Conservation (phyloP, 2,888 invertebrate species). For the Brachynemurus nebulosus region DNA sequence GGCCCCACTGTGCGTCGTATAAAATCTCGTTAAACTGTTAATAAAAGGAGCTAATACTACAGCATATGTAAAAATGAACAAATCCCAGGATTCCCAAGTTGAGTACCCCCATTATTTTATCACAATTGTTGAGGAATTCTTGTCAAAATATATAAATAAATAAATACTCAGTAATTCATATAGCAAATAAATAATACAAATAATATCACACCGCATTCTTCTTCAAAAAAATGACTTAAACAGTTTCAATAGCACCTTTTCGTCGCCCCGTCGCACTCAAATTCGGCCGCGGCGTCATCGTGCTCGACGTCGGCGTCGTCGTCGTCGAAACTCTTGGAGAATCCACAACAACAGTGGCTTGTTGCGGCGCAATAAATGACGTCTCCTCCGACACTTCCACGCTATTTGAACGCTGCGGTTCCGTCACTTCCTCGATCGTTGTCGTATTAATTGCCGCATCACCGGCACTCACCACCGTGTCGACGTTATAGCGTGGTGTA, state of each 20-base stretch:
- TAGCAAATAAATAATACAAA: no score
- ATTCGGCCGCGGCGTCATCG: not conserved
- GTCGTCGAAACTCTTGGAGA: constrained; percentile 21
- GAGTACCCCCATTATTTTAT: no score
- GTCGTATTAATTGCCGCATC: constrained; percentile 16
- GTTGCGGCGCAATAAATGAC: constrained; percentile 54
- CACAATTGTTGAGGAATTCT: no score
- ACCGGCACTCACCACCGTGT: constrained; percentile 6
- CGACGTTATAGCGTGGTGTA: constrained; percentile 26
- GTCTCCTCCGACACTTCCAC: constrained; percentile 54
- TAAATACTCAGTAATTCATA: no score
- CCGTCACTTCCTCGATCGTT: constrained; percentile 15
- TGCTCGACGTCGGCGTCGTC: constrained; percentile 12
- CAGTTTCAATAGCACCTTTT: constrained; percentile 36
- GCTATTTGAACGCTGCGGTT: constrained; percentile 12
- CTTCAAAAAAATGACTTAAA: constrained; percentile 23
- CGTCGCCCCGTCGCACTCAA: constrained; percentile 20
- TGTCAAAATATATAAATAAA: no score
- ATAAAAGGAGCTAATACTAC: no score
- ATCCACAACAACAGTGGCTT: constrained; percentile 24
- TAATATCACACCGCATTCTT: no score
- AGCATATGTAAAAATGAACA: no score
- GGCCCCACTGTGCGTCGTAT: no score
- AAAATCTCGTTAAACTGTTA: no score
- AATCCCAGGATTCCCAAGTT: no score